These are phyloP conservation scores for Acronicta aceris DNA, from an alignment of 2,888 invertebrate genomes.

Conservation along the genomic window DNA sequence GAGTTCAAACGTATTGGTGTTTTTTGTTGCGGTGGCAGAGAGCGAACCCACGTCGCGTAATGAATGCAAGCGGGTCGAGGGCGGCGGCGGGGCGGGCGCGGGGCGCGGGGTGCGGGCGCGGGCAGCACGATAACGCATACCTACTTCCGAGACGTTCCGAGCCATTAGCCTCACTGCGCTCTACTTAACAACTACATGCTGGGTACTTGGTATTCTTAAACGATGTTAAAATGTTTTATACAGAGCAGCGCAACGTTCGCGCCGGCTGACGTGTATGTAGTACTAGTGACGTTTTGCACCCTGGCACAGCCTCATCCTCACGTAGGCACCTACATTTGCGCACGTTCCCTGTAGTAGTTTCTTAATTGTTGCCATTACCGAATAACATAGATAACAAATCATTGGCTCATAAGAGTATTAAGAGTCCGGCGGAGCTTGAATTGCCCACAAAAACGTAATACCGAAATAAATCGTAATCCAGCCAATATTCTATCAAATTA, in stretches of 20 bases:
- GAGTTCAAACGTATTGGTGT: conserved; percentile 6
- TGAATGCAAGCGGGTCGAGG: conserved; percentile 76
- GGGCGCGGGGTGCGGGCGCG: conserved; percentile 35
- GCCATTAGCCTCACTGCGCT: conserved; percentile 79
- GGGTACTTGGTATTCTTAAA: conserved; percentile 38
- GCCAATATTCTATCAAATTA: too few relatives aligned
- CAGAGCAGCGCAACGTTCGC: conserved; percentile 1
- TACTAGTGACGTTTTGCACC: neutral
- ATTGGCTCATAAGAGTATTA: too few relatives aligned
- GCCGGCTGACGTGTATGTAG: neutral
- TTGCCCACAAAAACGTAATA: too few relatives aligned
- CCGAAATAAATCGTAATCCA: too few relatives aligned
- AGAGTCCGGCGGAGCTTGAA: too few relatives aligned
- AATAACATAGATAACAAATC: too few relatives aligned
- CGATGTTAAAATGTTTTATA: conserved; percentile 38
- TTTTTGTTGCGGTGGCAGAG: conserved; percentile 1
- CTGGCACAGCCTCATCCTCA: conserved; percentile 1
- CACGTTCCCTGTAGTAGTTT: too few relatives aligned
- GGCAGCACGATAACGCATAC: conserved; percentile 69
- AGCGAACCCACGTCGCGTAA: conserved; percentile 43
- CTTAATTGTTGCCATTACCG: too few relatives aligned
- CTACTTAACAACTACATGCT: conserved; percentile 61
- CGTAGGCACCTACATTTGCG: too few relatives aligned
- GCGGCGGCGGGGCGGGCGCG: conserved; percentile 37
- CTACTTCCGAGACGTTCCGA: conserved; percentile 83